A percentile compares a stretch with the other conserved stretches of the same genome.
These are phyloP conservation scores for Tenthredo livida DNA, from an alignment of 2,888 invertebrate species.

Conservation along the genomic window DNA sequence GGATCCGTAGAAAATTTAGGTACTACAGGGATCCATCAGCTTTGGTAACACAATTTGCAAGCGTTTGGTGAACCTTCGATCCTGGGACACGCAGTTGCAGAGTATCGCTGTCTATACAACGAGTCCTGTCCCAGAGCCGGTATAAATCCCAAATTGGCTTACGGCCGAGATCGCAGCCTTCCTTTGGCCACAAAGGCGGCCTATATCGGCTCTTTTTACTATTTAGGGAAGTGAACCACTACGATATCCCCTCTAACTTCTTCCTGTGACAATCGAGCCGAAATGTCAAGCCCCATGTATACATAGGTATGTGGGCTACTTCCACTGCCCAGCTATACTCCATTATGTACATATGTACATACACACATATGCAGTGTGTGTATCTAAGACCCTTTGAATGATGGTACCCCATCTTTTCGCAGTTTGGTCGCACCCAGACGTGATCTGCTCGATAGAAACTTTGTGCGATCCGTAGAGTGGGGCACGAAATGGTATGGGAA, in stretches of 20 bases:
- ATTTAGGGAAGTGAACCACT: background rate
- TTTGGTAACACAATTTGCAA: background rate
- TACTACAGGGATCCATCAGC: background rate
- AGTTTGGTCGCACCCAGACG: background rate
- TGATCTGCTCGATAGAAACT: background rate
- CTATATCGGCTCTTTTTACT: background rate
- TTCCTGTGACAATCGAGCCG: constrained; percentile 11
- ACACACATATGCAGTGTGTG: background rate
- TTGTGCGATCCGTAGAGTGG: background rate
- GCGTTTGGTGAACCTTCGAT: background rate
- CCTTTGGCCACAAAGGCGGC: background rate
- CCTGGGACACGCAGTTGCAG: background rate
- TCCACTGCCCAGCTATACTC: background rate
- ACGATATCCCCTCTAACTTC: background rate
- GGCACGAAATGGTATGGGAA: background rate
- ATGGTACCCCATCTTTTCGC: constrained; percentile 3
- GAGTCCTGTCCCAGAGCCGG: background rate
- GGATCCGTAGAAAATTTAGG: background rate
- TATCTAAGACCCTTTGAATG: background rate
- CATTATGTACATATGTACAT: background rate
- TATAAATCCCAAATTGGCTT: background rate
- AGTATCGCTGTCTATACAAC: background rate
- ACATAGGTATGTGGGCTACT: background rate
- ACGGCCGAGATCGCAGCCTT: background rate
- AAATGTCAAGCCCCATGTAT: background rate